Base-by-base conservation (phyloP, 2,888 invertebrate species). In the Phaonia tiefii region DNA sequence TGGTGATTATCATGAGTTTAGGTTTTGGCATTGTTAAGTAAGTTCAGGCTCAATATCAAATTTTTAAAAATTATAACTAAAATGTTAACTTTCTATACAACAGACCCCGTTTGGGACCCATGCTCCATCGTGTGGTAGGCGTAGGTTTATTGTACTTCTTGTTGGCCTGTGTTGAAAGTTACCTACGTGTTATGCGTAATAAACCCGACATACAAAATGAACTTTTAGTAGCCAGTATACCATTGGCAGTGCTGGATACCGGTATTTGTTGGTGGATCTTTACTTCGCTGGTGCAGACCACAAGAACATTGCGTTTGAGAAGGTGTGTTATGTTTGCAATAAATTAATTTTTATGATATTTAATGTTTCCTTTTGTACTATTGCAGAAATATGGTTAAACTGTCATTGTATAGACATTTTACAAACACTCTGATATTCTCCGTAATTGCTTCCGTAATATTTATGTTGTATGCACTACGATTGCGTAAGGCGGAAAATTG, bases 1-100 rank as follows among this genome's bases (percentile, higher is more conserved):
- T 99, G 73, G 97, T 98, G 84, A 96, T 99, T 76, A 97, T 98
- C 76, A 98, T 98, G 79, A 97, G 97, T 83, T 92, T 98, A 63
- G 98, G 98, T 63, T 98, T 98, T 91, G 98, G 98, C 63, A 98
- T 98, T 86, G 98, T 98, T 83, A 98, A 98, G 96, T 96, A 88
- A 92, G 94, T 92, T 11, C 3, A 13, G 2, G 54, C 56, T 22
- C 8, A 1, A 22, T 7, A 39, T 5, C 20, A 26, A 8, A 8
- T 13, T 60, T 60, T 2, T 49, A 22, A 10, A 1, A 13, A 3
- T 46, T 15, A 37, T 2, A 39, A 51, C 15, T 22, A 11, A 49
- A 17, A 11, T 49, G 37, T 63, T 20, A 5, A 58, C 13, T 67
- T n/a, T n/a, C 26, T 42, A n/a, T n/a, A n/a, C n/a, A 15, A 7